phyloP scores from a whole-genome alignment of 2,797 vertebrate species.

The Tragopan temminckii region DNA sequence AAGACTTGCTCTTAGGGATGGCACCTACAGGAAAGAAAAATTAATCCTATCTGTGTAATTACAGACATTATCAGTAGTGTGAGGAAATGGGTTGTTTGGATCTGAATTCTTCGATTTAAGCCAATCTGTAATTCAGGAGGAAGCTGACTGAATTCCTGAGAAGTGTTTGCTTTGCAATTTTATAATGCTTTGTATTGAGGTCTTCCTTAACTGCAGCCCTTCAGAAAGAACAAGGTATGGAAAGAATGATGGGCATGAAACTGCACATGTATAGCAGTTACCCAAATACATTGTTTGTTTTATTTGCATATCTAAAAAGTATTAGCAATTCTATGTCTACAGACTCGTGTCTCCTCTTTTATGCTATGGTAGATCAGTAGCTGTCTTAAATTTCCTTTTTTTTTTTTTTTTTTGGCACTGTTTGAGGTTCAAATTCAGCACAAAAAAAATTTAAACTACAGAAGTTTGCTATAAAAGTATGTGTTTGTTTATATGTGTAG shows the following conservation, averaged over 20 bases:
- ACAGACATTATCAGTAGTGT: not conserved
- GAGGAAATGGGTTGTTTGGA: not conserved
- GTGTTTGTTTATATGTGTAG: not conserved
- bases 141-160: not conserved
- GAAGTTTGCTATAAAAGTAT: not conserved
- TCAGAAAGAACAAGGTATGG: not conserved
- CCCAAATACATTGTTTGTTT: rapidly evolving
- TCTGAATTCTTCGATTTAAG: not conserved
- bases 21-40: not conserved
- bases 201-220: not conserved
- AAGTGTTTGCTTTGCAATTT: not conserved
- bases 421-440: not conserved
- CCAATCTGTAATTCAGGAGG: not conserved
- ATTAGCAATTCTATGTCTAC: not conserved
- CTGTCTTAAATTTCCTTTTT: not conserved
- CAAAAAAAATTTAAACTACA: not conserved
- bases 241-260: not conserved
- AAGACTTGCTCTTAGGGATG: not conserved
- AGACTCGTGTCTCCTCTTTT: not conserved
- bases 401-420: not conserved
- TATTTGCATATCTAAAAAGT: not conserved
- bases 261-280: not conserved
- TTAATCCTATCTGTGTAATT: not conserved
- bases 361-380: not conserved
- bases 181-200: not conserved